Evolutionary conservation across 1,140 invertebrate genomes (phyloP).

Genomic region (Dendroctonus valens): DNA sequence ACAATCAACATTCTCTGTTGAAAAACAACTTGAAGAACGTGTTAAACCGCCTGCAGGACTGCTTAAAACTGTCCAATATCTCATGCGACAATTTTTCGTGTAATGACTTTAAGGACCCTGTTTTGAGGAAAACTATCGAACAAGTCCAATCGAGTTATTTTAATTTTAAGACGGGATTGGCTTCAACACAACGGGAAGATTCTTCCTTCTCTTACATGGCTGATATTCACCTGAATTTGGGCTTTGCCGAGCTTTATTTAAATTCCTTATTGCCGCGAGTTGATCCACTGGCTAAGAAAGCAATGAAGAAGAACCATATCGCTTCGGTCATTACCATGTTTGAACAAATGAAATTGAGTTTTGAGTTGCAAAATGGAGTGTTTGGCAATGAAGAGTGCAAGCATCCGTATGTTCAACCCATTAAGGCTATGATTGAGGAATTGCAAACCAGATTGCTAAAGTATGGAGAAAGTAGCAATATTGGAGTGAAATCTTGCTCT

Average conservation of each 20-base stretch:
- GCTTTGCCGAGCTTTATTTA: conserved; percentile 42
- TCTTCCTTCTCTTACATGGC: conserved; percentile 20
- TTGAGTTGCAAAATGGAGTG: conserved; percentile 39
- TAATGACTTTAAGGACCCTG: no score
- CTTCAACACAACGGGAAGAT: background rate
- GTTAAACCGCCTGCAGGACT: no score
- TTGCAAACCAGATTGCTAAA: conserved; percentile 48
- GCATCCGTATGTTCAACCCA: conserved; percentile 47
- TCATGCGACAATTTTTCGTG: no score
- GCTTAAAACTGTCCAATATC: no score
- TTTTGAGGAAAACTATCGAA: no score
- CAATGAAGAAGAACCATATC: conserved; percentile 65
- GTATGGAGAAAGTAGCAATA: conserved; percentile 53
- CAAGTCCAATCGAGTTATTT: no score
- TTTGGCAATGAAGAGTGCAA: conserved; percentile 38
- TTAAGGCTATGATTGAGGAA: conserved; percentile 45
- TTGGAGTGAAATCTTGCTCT: conserved; percentile 38
- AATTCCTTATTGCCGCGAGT: conserved; percentile 56
- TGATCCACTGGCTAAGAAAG: conserved; percentile 73
- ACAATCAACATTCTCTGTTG: no score
- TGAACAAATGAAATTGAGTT: conserved; percentile 39
- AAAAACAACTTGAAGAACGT: no score
- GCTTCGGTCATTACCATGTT: conserved; percentile 57
- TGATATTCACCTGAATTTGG: conserved; percentile 39
- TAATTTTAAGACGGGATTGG: no score